phyloP scores from a whole-genome alignment of 2,888 invertebrate genomes.

The Pollenia amentaria region DNA sequence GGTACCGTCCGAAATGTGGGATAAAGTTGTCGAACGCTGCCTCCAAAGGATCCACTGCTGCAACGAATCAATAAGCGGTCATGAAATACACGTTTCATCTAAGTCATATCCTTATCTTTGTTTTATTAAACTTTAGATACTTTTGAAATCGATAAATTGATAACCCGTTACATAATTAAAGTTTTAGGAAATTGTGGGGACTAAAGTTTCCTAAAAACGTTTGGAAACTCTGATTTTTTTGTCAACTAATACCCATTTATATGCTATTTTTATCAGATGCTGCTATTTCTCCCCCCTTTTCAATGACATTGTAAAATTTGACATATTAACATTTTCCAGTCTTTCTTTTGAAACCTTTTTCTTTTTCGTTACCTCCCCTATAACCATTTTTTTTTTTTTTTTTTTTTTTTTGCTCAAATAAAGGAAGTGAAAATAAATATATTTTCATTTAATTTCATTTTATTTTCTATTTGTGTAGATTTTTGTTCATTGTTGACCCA shows the following conservation, averaged over 20 bases:
- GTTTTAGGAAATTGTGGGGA: no score
- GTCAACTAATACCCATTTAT: slow-evolving; percentile 3
- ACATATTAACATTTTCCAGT: slow-evolving; percentile 69
- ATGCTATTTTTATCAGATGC: slow-evolving; percentile 35
- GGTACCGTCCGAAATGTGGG: no score
- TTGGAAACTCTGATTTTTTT: slow-evolving; percentile 10
- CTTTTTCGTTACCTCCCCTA: slow-evolving; percentile 14
- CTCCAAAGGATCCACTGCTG: no score
- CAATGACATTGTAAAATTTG: slow-evolving; percentile 66
- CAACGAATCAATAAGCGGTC: no score
- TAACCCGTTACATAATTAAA: no score
- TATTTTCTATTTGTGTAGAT: slow-evolving; percentile 30
- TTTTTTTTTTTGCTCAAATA: background rate
- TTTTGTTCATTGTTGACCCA: slow-evolving; percentile 79
- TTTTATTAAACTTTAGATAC: no score
- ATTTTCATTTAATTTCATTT: slow-evolving; percentile 59
- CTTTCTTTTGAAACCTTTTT: slow-evolving; percentile 12
- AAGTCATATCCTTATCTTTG: no score
- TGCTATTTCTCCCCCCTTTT: background rate
- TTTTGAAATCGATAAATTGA: no score
- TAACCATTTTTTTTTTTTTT: no score
- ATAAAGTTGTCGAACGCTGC: no score
- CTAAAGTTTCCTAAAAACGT: no score
- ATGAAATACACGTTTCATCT: no score
- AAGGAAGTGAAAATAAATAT: slow-evolving; percentile 56